phyloP scores from a whole-genome alignment of 2,888 invertebrate species.

The Tinea semifulvella region DNA sequence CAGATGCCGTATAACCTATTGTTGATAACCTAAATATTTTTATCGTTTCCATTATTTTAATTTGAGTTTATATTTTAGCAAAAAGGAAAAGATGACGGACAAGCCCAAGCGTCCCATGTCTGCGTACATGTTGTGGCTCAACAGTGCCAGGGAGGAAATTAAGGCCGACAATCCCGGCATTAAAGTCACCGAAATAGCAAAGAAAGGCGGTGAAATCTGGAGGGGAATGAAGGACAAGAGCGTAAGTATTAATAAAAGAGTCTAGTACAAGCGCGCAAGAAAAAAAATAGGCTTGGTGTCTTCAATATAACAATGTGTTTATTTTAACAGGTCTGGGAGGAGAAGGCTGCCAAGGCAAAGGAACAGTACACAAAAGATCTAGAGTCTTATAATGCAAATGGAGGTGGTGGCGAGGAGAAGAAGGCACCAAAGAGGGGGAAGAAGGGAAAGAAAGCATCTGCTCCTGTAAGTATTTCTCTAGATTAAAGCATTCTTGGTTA shows the following conservation, averaged over 20 bases:
- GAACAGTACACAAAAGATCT: conserved; percentile 89
- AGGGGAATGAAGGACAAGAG: conserved; percentile 87
- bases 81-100: conserved; percentile 78
- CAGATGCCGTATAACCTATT: conserved; percentile 9
- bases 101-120: conserved; percentile 94
- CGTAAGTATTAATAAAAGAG: conserved; percentile 59
- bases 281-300: too few species aligned
- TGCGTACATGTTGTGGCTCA: conserved; percentile 96
- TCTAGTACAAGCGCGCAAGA: too few species aligned
- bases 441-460: conserved; percentile 65
- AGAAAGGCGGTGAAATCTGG: conserved; percentile 97
- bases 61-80: conserved; percentile 30
- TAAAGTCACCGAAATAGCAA: conserved; percentile 91
- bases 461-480: conserved; percentile 13
- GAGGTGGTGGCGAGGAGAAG: conserved; percentile 67
- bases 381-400: conserved; percentile 87
- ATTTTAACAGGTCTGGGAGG: conserved; percentile 83
- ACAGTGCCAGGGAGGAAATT: conserved; percentile 85
- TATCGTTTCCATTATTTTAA: conserved; percentile 20
- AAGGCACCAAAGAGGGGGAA: conserved; percentile 58
- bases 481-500: neutral
- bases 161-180: conserved; percentile 92
- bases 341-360: conserved; percentile 87
- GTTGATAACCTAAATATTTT: conserved; percentile 19
- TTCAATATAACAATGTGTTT: conserved; percentile 13